Base-by-base conservation (phyloP, 2,888 invertebrate genomes). In the Rhingia campestris region DNA sequence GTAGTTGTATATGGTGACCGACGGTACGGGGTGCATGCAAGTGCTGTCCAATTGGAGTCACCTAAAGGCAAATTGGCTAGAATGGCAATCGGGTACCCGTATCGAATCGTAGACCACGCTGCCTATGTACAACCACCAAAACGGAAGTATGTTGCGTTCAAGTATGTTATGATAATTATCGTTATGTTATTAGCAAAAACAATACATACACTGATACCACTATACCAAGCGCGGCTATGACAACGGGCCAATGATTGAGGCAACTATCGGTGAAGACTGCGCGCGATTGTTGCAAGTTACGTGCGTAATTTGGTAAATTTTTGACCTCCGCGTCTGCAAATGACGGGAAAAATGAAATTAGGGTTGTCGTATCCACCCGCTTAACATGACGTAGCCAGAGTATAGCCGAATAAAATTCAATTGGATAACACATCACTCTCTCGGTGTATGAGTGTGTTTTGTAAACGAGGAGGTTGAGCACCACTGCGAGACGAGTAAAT, bases 81-180 rank as follows among this genome's bases (percentile, higher is more conserved):
- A 84, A 84, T 80, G 69, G 80, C 80, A 74, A 84, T 84, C 84
- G 80, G 80, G 70, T 80, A 84, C 84, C 84, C 84, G 66, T 84
- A 84, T 84, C 74, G 80, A 80, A 80, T 80, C 58, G 80, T 70
- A 84, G 70, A 70, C 80, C 59, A 70, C 54, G 74, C 80, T 66
- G 69, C 43, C 63, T 30, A 49, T 56, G 54, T 69, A 80, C 72
- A 79, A 73, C 58, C 53, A 73, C 63, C 64, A 51, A 84, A 84
- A 84, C 84, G 84, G 84, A 84, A 84, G 84, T 84, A 84, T 75
- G 84, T 80, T 84, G 84, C 75, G 84, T 79, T 79, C 45, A 84
- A 82, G 67, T 82, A 82, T 82, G 77, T 77, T 77, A 79, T 67
- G 67, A 82, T 72, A 77, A 84, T 84, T 84, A 84, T 84, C 80